Conservation (phyloP, 1,140 invertebrate species). For the Oncopeltus fasciatus region DNA sequence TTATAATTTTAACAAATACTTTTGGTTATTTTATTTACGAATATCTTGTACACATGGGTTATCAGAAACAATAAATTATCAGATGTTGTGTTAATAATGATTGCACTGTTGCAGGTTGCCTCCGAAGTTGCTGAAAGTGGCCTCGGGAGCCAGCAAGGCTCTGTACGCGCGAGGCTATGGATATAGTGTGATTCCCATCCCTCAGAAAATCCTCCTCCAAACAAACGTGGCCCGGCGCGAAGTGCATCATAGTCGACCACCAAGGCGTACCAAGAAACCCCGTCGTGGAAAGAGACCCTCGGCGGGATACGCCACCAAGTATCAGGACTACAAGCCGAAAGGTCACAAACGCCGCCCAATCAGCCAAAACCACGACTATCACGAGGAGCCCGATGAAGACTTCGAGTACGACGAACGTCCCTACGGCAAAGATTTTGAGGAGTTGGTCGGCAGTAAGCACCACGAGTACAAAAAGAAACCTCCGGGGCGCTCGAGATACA, state of each 20-base stretch:
- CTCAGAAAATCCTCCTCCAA: background rate
- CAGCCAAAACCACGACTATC: background rate
- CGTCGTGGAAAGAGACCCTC: background rate
- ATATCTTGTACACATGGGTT: too few relatives aligned
- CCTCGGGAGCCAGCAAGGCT: background rate
- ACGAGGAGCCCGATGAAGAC: conserved; percentile 2
- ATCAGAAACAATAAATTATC: too few relatives aligned
- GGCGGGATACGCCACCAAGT: background rate
- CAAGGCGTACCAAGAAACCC: background rate
- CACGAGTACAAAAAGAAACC: background rate
- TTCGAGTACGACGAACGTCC: background rate
- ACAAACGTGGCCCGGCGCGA: background rate
- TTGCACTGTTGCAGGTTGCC: background rate
- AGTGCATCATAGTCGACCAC: background rate
- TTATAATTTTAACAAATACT: too few relatives aligned
- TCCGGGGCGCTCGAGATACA: background rate
- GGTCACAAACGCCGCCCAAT: background rate
- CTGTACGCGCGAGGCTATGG: conserved; percentile 5
- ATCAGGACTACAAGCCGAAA: background rate
- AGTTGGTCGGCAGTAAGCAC: conserved; percentile 1
- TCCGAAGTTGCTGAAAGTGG: conserved; percentile 8
- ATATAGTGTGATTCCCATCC: conserved; percentile 5
- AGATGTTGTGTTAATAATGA: too few relatives aligned
- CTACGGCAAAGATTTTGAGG: conserved; percentile 2
- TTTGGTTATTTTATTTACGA: too few relatives aligned